These are phyloP conservation scores for Chrysocyon brachyurus DNA, from an alignment of 2,797 vertebrate genomes.

Conservation along the genomic window DNA sequence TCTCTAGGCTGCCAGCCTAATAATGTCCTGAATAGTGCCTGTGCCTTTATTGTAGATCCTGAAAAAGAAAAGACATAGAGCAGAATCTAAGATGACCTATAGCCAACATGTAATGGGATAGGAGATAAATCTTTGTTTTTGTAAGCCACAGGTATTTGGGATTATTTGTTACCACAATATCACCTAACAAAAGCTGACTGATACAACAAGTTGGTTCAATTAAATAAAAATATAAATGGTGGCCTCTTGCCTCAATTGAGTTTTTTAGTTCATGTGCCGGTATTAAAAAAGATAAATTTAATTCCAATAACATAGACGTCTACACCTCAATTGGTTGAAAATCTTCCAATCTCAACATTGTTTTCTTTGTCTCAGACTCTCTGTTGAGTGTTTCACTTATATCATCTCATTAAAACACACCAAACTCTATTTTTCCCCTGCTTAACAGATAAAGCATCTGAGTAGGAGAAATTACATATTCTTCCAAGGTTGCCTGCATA, in stretches of 20 bases:
- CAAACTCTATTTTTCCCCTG: background rate
- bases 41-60: background rate
- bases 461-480: background rate
- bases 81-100: background rate
- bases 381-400: background rate
- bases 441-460: background rate
- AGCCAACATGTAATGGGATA: background rate
- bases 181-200: background rate
- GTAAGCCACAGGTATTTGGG: background rate
- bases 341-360: background rate
- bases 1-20: background rate
- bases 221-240: background rate
- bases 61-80: background rate
- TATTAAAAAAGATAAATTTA: background rate
- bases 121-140: slow-evolving; percentile 17
- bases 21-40: background rate
- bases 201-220: background rate
- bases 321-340: background rate
- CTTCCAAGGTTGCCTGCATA: background rate
- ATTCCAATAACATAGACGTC: background rate
- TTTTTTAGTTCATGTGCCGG: background rate
- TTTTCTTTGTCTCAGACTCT: background rate
- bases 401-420: background rate
- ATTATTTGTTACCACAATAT: background rate
- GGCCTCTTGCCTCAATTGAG: background rate